phyloP scores from a whole-genome alignment of 2,888 invertebrate species.

The Smittia sp. region DNA sequence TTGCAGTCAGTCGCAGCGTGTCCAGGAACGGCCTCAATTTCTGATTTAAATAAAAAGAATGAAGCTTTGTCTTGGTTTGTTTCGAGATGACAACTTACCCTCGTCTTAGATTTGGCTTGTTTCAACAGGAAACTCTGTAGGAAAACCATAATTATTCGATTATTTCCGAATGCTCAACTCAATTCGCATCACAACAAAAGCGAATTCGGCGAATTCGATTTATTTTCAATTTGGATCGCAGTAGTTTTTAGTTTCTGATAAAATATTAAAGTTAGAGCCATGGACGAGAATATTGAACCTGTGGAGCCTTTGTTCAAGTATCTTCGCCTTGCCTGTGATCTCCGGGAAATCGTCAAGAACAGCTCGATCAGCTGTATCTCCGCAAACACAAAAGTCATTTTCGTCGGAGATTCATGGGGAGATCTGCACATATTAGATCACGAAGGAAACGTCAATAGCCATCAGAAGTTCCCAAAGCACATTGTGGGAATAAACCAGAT shows the following conservation, averaged over 20 bases:
- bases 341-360: constrained; percentile 77
- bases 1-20: constrained; percentile 72
- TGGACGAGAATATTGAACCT: constrained; percentile 17
- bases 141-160: constrained; percentile 11
- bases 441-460: constrained; percentile 69
- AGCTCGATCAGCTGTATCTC: constrained; percentile 88
- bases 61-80: no score
- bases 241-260: neutral
- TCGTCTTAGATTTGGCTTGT: neutral
- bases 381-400: constrained; percentile 88
- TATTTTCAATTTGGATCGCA: neutral
- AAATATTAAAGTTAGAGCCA: neutral
- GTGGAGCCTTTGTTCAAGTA: constrained; percentile 89
- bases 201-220: neutral
- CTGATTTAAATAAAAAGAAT: neutral
- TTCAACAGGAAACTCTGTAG: neutral
- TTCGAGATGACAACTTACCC: neutral
- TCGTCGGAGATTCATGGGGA: constrained; percentile 90
- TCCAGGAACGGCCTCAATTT: constrained; percentile 65
- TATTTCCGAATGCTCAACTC: neutral
- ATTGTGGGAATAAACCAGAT: constrained; percentile 91
- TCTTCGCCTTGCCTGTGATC: constrained; percentile 81
- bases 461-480: constrained; percentile 68
- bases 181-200: constrained; percentile 7
- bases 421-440: constrained; percentile 87